A percentile compares a stretch with the other conserved stretches of the same genome.
phyloP scores from a whole-genome alignment of 2,888 invertebrate genomes.

The Rosalia funebris region DNA sequence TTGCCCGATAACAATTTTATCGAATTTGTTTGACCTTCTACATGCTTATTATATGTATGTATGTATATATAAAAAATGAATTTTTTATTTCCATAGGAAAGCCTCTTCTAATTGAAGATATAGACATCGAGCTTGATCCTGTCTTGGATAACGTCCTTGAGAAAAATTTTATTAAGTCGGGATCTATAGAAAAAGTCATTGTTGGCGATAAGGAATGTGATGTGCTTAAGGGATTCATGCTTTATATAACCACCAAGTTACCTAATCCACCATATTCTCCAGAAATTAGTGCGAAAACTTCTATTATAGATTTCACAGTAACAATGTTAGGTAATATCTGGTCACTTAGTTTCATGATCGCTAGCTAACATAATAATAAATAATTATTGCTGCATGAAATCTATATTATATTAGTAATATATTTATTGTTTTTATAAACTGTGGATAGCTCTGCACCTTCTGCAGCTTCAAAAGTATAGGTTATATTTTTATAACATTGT shows the following conservation, averaged over 20 bases:
- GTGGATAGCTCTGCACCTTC: too few relatives aligned
- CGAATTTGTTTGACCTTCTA: too few relatives aligned
- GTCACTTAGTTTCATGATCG: neutral
- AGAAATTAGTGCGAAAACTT: slow-evolving; percentile 95
- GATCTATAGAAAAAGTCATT: slow-evolving; percentile 93
- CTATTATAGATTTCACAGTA: slow-evolving; percentile 97
- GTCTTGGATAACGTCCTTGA: slow-evolving; percentile 96
- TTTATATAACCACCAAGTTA: slow-evolving; percentile 95
- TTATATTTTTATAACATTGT: too few relatives aligned
- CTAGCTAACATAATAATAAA: too few relatives aligned
- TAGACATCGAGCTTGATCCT: slow-evolving; percentile 93
- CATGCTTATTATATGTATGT: too few relatives aligned
- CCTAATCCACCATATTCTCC: slow-evolving; percentile 97
- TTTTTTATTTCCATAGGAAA: slow-evolving; percentile 66
- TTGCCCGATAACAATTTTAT: too few relatives aligned
- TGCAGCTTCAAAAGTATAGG: too few relatives aligned
- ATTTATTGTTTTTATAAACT: too few relatives aligned
- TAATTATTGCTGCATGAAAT: too few relatives aligned
- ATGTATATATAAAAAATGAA: too few relatives aligned
- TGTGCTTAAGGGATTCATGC: slow-evolving; percentile 93
- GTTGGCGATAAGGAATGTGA: slow-evolving; percentile 97
- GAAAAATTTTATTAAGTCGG: slow-evolving; percentile 97
- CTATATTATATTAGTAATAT: too few relatives aligned
- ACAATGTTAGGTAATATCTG: slow-evolving; percentile 77
- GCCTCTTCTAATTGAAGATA: slow-evolving; percentile 93